Evolutionary conservation across 2,113 vertebrate genomes (phyloP), one percentile per base, ranked within the genome.

Genomic region (Pholis gunnellus): DNA sequence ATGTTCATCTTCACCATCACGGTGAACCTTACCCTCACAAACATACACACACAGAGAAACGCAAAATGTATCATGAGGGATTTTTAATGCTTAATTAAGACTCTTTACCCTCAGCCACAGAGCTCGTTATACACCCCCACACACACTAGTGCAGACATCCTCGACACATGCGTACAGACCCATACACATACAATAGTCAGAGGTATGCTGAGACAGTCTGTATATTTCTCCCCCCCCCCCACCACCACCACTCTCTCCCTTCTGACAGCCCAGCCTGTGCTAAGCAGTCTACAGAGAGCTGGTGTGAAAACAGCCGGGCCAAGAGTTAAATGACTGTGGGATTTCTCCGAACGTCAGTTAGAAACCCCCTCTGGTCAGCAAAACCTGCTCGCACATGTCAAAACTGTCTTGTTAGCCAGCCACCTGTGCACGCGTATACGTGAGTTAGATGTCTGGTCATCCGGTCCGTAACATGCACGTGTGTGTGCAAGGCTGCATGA

Each of bases 321-420:
- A 77, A 63, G 81, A 87, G 72, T 86, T 90, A 91, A 93, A 91
- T 83, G 83, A 90, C 88, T 91, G 82, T 88, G 85, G 89, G 88
- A 93, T 92, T 89, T 89, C 87, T 90, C 87, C 84, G 82, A 91
- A 89, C 70, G 82, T 81, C 88, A 89, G 85, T 83, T 77, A 77
- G 82, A 87, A 87, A 83, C 48, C 68, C 85, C 87, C 77, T 83
- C 77, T 68, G 88, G 86, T 91, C 88, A 91, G 90, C 86, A 74
- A 83, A 89, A 85, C 77, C 89, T 81, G 40, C 89, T 75, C 2
- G 15, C 66, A 88, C 88, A 70, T 81, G 88, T 90, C 91, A 91
- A 91, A 88, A 78, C 88, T 93, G 91, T 92, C 92, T 92, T 88
- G 91, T 92, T 92, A 92, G 89, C 56, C 50, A 78, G 72, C 34